Conservation (phyloP, 2,888 invertebrate species). For the Drosophila maculinotata region DNA sequence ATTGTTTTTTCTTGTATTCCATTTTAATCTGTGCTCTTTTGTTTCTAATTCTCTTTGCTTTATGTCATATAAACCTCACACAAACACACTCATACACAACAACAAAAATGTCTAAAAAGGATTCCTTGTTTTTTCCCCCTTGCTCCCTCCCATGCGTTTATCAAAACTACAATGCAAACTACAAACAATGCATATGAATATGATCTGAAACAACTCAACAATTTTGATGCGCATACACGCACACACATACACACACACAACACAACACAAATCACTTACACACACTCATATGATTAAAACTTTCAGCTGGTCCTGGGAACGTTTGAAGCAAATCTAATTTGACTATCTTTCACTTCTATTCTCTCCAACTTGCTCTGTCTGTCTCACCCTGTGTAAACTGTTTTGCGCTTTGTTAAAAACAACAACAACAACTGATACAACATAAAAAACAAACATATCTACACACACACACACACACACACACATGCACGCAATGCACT, state of each 20-base stretch:
- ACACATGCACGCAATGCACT: constrained; percentile 37
- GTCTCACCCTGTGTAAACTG: constrained; percentile 26
- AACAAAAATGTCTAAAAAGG: constrained; percentile 31
- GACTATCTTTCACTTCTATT: constrained; percentile 74
- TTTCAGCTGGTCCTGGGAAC: constrained; percentile 85
- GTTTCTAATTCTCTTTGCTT: constrained; percentile 47
- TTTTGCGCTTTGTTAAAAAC: constrained; percentile 47
- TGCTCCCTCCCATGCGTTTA: constrained; percentile 35
- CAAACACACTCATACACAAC: constrained; percentile 12
- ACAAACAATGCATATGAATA: constrained; percentile 69
- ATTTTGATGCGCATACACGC: constrained; percentile 20
- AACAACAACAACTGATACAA: constrained; percentile 33
- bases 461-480: constrained; percentile 34
- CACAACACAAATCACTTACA: constrained; percentile 13
- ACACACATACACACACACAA: constrained; percentile 7
- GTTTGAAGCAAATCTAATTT: constrained; percentile 85
- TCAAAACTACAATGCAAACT: constrained; percentile 63
- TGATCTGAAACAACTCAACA: constrained; percentile 37
- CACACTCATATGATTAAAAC: constrained; percentile 48
- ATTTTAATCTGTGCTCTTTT: constrained; percentile 55
- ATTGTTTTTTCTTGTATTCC: constrained; percentile 43
- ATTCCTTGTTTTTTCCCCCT: constrained; percentile 33
- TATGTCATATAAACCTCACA: constrained; percentile 33
- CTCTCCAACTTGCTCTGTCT: constrained; percentile 56
- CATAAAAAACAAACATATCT: constrained; percentile 34